Conservation (phyloP, 2,113 vertebrate species). For the Neoarius graeffei region DNA sequence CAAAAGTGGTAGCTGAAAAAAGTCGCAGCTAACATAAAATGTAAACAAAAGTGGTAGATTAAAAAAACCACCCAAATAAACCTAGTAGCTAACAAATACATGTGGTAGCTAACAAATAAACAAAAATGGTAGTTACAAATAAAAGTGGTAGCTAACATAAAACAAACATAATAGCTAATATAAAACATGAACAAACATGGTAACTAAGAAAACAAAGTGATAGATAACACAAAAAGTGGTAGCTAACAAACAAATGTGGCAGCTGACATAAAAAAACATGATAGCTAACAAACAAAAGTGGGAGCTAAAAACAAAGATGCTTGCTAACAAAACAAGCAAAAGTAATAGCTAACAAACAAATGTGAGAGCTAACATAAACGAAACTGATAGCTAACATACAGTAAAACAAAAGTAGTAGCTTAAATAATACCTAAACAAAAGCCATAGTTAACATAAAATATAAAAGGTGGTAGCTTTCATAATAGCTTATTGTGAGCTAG, state of each 20-base stretch:
- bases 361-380: background rate
- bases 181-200: background rate
- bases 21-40: background rate
- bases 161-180: background rate
- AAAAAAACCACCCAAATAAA: background rate
- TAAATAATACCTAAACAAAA: background rate
- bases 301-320: background rate
- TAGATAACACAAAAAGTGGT: background rate
- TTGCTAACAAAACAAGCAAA: background rate
- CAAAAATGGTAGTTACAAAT: background rate
- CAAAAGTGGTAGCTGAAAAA: background rate
- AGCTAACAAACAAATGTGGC: background rate
- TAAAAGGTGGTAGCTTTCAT: background rate
- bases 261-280: background rate
- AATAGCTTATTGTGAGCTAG: background rate
- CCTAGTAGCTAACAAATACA: background rate
- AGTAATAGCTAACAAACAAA: background rate
- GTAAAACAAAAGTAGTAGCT: background rate
- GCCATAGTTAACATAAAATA: background rate
- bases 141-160: background rate
- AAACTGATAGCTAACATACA: background rate
- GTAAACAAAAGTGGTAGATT: background rate
- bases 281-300: background rate
- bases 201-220: background rate
- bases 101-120: background rate